A percentile compares a stretch with the other conserved stretches of the same genome.
Conservation (phyloP, 2,888 invertebrate species). For the Bursaphelenchus okinawaensis region DNA sequence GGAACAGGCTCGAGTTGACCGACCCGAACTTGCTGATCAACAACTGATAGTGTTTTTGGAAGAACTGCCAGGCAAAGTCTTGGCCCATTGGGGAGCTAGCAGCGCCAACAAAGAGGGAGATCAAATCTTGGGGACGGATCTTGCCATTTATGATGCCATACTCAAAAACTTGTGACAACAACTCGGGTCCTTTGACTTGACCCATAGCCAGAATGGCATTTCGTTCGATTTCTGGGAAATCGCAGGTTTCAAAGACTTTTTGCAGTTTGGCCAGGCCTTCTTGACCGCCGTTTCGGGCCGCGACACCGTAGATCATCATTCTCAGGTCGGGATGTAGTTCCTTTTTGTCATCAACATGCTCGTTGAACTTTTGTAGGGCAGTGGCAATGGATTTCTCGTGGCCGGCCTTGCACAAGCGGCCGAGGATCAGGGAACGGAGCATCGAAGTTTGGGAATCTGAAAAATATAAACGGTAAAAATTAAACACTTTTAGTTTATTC, state of each 20-base stretch:
- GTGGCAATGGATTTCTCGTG: conserved; percentile 43
- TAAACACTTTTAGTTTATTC: too few relatives aligned
- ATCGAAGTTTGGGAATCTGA: too few relatives aligned
- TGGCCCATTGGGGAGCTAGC: not conserved
- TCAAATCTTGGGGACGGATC: conserved; percentile 39
- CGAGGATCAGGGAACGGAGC: too few relatives aligned
- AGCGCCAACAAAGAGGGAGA: not conserved
- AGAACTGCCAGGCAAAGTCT: conserved; percentile 2
- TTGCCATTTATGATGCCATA: conserved; percentile 47
- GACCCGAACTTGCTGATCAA: conserved; percentile 36
- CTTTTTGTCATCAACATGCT: conserved; percentile 33
- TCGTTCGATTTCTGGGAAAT: conserved; percentile 45
- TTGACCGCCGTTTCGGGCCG: conserved; percentile 24
- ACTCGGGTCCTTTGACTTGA: not conserved
- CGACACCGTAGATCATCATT: conserved; percentile 34
- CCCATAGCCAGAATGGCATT: conserved; percentile 33
- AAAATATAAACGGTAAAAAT: too few relatives aligned
- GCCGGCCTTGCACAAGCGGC: conserved; percentile 40
- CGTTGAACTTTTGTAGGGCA: conserved; percentile 36
- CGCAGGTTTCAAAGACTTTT: conserved; percentile 31
- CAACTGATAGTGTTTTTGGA: not conserved
- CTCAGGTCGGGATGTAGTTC: conserved; percentile 47
- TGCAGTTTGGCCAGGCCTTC: conserved; percentile 32
- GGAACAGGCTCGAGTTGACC: conserved; percentile 41
- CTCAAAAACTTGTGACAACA: conserved; percentile 37